Conservation (phyloP, 2,888 invertebrate species). For the Homarus gammarus region DNA sequence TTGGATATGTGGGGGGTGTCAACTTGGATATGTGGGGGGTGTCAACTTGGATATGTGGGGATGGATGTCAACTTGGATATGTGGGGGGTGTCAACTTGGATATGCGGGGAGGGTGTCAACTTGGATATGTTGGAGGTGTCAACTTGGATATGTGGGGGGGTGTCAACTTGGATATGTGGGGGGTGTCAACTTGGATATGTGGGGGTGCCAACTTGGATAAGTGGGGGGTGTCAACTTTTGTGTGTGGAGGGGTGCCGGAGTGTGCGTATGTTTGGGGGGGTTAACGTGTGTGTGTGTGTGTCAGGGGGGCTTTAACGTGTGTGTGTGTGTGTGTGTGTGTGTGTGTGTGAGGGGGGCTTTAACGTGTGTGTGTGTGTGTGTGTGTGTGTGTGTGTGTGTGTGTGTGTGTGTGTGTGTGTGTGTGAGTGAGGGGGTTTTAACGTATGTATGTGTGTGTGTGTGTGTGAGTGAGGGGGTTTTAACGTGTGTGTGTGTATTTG, state of each 20-base stretch:
- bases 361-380: background rate
- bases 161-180: too few relatives aligned
- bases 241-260: background rate
- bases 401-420: background rate
- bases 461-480: too few relatives aligned
- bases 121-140: too few relatives aligned
- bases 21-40: too few relatives aligned
- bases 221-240: too few relatives aligned
- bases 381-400: constrained; percentile 9
- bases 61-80: background rate
- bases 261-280: background rate
- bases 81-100: background rate
- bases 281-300: background rate
- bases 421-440: too few relatives aligned
- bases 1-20: too few relatives aligned
- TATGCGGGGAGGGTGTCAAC: background rate
- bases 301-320: background rate
- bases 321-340: constrained; percentile 32
- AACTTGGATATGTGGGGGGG: too few relatives aligned
- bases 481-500: too few relatives aligned
- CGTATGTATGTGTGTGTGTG: background rate
- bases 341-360: background rate
- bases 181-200: constrained; percentile 13
- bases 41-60: too few relatives aligned
- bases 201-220: too few relatives aligned